Percentiles rank a stretch among this genome's conserved stretches.
These are phyloP conservation scores for Linnaemya vulpina DNA, from an alignment of 2,888 invertebrate species.

Conservation along the genomic window DNA sequence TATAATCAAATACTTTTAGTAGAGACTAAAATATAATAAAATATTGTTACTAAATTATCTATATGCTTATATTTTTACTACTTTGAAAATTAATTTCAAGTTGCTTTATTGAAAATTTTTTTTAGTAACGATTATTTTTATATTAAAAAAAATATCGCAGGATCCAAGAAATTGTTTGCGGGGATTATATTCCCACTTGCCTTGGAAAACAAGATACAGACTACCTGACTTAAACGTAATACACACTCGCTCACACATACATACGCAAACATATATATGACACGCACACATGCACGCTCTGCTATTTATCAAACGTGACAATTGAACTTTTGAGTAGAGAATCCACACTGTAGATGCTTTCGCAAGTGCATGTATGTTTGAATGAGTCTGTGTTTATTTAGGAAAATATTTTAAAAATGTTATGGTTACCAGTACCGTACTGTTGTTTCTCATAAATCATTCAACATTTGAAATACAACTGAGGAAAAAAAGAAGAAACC, in stretches of 20 bases:
- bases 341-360: not conserved
- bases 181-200: too few species aligned
- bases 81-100: too few species aligned
- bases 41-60: too few species aligned
- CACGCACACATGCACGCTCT: not conserved
- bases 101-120: too few species aligned
- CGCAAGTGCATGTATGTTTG: not conserved
- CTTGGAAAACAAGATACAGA: too few species aligned
- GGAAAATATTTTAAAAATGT: slow-evolving; percentile 44
- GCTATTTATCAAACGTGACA: slow-evolving; percentile 42
- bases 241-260: not conserved
- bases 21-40: too few species aligned
- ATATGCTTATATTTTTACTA: too few species aligned
- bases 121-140: too few species aligned
- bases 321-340: slow-evolving; percentile 45
- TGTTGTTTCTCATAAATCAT: slow-evolving; percentile 67
- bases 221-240: too few species aligned
- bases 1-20: too few species aligned
- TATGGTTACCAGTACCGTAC: slow-evolving; percentile 20
- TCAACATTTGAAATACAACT: slow-evolving; percentile 55
- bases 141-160: too few species aligned
- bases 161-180: too few species aligned
- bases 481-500: slow-evolving; percentile 21
- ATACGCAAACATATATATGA: not conserved
- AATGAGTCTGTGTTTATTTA: slow-evolving; percentile 47